These are phyloP conservation scores for Biston stratarius DNA, from an alignment of 2,888 invertebrate genomes.

Conservation along the genomic window DNA sequence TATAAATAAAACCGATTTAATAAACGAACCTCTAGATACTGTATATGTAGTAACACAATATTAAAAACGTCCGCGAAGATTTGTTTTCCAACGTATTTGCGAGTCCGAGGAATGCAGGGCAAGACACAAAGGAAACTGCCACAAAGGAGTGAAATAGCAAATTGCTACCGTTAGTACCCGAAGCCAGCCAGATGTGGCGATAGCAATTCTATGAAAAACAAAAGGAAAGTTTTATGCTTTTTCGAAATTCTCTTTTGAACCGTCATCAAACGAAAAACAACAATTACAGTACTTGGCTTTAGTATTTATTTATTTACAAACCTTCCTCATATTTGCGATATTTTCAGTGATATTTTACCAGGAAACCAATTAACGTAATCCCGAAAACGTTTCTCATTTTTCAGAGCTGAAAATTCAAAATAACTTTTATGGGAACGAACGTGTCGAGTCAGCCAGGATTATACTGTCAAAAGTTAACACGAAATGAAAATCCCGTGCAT, in stretches of 20 bases:
- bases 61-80: constrained; percentile 15
- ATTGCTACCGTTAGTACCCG: constrained; percentile 31
- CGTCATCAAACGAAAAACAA: constrained; percentile 38
- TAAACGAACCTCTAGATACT: background rate
- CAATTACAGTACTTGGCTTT: constrained; percentile 37
- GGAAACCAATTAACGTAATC: constrained; percentile 47
- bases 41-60: background rate
- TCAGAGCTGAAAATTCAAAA: constrained; percentile 30
- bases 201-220: constrained; percentile 28
- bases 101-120: constrained; percentile 39
- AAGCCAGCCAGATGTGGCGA: constrained; percentile 20
- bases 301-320: constrained; percentile 42
- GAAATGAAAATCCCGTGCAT: constrained; percentile 9
- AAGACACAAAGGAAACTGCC: constrained; percentile 47
- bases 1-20: background rate
- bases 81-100: constrained; percentile 34
- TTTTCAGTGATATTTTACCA: constrained; percentile 45
- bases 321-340: constrained; percentile 44
- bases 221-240: constrained; percentile 22
- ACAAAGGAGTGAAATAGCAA: constrained; percentile 40
- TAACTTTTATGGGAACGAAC: constrained; percentile 28
- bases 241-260: constrained; percentile 22
- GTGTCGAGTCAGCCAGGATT: constrained; percentile 17
- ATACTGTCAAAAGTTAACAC: constrained; percentile 18
- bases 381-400: constrained; percentile 34